Base-by-base conservation (phyloP, 1,140 invertebrate species). In the Drosophila hydei region DNA sequence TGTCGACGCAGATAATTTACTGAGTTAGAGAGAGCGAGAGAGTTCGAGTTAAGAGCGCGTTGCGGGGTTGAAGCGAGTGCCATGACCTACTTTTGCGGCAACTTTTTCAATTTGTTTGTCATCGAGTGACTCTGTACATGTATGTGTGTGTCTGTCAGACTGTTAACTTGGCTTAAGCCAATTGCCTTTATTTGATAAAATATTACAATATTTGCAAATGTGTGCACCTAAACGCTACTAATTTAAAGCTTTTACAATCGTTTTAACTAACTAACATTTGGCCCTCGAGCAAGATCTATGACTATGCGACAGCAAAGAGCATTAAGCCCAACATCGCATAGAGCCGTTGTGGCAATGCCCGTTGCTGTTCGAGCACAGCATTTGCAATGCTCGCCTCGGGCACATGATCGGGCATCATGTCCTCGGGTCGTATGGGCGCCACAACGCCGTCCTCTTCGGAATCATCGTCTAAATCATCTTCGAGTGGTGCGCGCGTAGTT, bases 71-170 rank as follows among this genome's bases (percentile, higher is more conserved):
- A 72, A 72, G 72, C 51, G 58, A 67, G 54, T 75, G 77, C 83
- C 83, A 75, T 87, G 83, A 87, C 83, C 83, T 87, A 87, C 68
- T 87, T 87, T 81, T 23, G 52, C 55, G 48, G 36, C 72, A 83
- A 88, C 71, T 81, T 87, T 88, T 88, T 83, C 84, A 88, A 88
- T 88, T 88, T 88, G 63, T 74, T 79, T 73, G 48, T 51, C 23
- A 55, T 59, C 60, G 50, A 51, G 48, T 45, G 54, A 36, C 50
- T 51, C 51, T 12, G 30, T 45, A 50, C 23, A 14, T 25, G 64
- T 30, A 9, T 25, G 27, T 8, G 56, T 79, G 65, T 36, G 16
- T 40, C 38, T 45, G 21, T 25, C 23, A 21, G 19, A 48, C n/a
- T 54, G 62, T 48, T 55, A 68, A 52, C 50, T 65, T 59, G 63